Conservation (phyloP, 2,888 invertebrate species). For the Archaeoteleia sp. region DNA sequence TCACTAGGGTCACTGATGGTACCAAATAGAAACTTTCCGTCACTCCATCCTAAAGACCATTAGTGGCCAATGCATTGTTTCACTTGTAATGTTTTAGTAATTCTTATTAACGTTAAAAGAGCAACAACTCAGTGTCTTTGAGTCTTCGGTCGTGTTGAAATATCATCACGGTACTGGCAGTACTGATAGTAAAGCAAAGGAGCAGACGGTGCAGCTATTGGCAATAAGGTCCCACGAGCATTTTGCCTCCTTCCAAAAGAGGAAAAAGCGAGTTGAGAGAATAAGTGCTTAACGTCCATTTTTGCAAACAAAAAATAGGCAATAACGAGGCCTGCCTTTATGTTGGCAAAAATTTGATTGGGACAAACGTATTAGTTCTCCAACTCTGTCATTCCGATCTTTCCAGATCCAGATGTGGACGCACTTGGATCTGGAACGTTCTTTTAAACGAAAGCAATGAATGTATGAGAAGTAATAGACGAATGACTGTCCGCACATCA, state of each 20-base stretch:
- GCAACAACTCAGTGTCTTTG: too few species aligned
- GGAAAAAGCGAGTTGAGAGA: slow-evolving; percentile 19
- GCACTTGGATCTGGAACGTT: not conserved
- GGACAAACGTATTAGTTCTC: too few species aligned
- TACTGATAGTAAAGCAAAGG: slow-evolving; percentile 6
- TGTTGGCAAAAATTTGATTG: not conserved
- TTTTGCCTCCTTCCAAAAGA: not conserved
- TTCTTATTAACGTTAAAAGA: too few species aligned
- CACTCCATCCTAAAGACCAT: too few species aligned
- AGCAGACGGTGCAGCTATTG: slow-evolving; percentile 29
- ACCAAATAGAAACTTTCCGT: too few species aligned
- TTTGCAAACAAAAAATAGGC: slow-evolving; percentile 8
- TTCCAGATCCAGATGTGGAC: not conserved
- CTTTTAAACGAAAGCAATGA: not conserved
- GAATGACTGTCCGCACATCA: not conserved
- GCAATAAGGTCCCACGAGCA: not conserved
- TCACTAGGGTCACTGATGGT: too few species aligned
- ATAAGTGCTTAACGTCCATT: too few species aligned
- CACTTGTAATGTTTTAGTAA: too few species aligned
- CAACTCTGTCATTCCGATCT: not conserved
- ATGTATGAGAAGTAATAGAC: not conserved
- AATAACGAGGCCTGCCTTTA: slow-evolving; percentile 9
- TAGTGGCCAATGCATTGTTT: too few species aligned
- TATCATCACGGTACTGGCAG: slow-evolving; percentile 1
- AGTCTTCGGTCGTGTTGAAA: too few species aligned